Base-by-base conservation (phyloP, 2,113 vertebrate genomes). In the Oreotrochilus melanogaster region DNA sequence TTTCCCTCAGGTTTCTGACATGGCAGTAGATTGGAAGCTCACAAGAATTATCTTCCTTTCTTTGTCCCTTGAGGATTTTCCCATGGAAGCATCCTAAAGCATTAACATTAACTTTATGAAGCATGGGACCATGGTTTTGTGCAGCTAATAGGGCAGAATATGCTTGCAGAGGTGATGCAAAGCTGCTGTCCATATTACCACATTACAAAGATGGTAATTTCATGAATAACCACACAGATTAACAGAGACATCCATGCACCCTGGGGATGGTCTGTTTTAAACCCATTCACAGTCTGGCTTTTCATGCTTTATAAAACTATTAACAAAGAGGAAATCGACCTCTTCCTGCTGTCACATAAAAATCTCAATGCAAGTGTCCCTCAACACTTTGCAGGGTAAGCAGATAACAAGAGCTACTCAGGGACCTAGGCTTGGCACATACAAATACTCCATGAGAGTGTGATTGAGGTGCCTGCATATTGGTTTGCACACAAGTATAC, bases 391-490 rank as follows among this genome's bases (percentile, higher is more conserved):
- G 15, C 23, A 71, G 24, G 7, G 9, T 28, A 39, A 75, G 27
- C 45, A 60, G 33, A 18, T 57, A 71, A 23, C 9, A 60, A 50
- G 42, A 65, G 7, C 27, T 56, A 30, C 10, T 14, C 19, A 48
- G 48, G 24, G 25, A 47, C 24, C 14, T 11, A 21, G 27, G 5
- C 14, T n/a, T 47, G 39, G 15, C 23, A 43, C 28, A 87, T 48
- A 27, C 19, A 45, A 30, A 23, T 56, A 37, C 6, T 61, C 43
- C 45, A 9, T 39, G 25, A 0, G 0, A 47, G 21, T 6, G 14
- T 51, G 42, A 14, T 21, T 50, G 31, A 14, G 17, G 33, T 71
- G 35, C 31, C 33, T 31, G 19, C 9, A 18, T 0, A 0, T 45
- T 30, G 47, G 19, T 89, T 33, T 67, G 53, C 27, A 28, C 22